phyloP scores from a whole-genome alignment of 2,888 invertebrate genomes.

The Actias luna region DNA sequence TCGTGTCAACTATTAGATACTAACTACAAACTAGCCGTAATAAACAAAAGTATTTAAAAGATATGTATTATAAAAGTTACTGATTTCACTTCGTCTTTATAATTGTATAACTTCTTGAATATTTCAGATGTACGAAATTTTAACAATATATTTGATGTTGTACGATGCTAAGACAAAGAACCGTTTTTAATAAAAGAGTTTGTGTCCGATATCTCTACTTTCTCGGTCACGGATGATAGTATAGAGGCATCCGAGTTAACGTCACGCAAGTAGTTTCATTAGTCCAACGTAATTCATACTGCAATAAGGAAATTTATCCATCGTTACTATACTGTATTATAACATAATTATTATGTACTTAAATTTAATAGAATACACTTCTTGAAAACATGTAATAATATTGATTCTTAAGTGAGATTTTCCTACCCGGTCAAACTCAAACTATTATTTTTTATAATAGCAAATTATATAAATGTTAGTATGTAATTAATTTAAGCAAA shows the following conservation, averaged over 20 bases:
- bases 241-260: conserved; percentile 12
- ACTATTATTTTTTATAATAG: not conserved
- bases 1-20: no score
- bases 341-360: not conserved
- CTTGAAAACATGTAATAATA: not conserved
- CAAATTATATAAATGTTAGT: no score
- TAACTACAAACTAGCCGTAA: no score
- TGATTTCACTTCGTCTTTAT: no score
- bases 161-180: not conserved
- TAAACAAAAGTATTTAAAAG: no score
- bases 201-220: conserved; percentile 12
- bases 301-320: not conserved
- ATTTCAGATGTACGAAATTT: not conserved
- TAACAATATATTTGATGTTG: not conserved
- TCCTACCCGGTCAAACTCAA: not conserved
- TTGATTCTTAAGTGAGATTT: not conserved
- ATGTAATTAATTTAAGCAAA: no score
- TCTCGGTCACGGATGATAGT: conserved; percentile 17
- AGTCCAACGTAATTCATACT: not conserved
- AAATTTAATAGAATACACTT: not conserved
- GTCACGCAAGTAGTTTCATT: conserved; percentile 11
- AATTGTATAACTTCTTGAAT: no score
- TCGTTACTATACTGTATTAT: not conserved
- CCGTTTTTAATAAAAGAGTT: conserved; percentile 5
- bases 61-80: no score